Evolutionary conservation across 1,140 invertebrate species (phyloP).

Genomic region (Heliconius eleuchia): DNA sequence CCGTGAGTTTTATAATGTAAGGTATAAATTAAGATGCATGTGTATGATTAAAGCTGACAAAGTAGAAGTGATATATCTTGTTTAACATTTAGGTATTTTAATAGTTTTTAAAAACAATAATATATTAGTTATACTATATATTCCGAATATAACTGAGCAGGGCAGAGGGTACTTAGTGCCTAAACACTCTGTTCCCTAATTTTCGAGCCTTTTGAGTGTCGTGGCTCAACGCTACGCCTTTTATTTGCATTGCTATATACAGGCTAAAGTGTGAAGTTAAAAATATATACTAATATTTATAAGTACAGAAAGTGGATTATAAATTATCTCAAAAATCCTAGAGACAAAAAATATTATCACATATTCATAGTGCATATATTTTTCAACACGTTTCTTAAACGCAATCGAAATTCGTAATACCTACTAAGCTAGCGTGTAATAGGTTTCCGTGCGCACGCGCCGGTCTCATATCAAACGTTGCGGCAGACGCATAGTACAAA

Average conservation of each 20-base stretch:
- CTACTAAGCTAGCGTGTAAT: slow-evolving; percentile 42
- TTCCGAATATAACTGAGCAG: background rate
- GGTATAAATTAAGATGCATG: slow-evolving; percentile 18
- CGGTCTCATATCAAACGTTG: slow-evolving; percentile 55
- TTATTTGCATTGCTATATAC: no score
- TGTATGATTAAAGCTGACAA: background rate
- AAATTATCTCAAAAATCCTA: background rate
- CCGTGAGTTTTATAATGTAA: slow-evolving; percentile 16
- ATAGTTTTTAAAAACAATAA: background rate
- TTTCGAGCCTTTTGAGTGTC: no score
- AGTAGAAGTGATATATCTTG: background rate
- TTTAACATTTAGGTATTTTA: background rate
- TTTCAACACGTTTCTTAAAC: slow-evolving; percentile 43
- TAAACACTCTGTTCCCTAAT: no score
- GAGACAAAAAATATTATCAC: background rate
- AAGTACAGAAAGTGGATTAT: no score
- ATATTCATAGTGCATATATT: slow-evolving; percentile 31
- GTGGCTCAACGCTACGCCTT: no score
- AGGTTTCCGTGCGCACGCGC: slow-evolving; percentile 65
- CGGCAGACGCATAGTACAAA: slow-evolving; percentile 31
- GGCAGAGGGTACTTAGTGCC: no score
- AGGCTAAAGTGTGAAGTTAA: no score
- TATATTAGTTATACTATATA: background rate
- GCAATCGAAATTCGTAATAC: slow-evolving; percentile 56
- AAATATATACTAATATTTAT: no score